These are phyloP conservation scores for Apodemus sylvaticus DNA, from an alignment of 2,113 vertebrate genomes.

Conservation along the genomic window DNA sequence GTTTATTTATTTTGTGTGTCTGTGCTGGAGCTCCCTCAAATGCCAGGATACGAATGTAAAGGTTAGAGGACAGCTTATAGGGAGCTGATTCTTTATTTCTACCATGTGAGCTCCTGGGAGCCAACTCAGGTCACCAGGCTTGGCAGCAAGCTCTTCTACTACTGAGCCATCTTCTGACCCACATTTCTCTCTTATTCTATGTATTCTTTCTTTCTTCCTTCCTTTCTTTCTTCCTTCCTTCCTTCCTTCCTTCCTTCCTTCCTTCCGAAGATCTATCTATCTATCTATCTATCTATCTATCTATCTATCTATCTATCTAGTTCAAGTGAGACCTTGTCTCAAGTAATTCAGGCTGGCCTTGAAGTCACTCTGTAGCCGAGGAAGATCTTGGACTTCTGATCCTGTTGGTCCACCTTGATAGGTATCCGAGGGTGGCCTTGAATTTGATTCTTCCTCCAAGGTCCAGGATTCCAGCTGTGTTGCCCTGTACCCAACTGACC, in stretches of 20 bases:
- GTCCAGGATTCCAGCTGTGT: neutral
- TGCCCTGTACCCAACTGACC: too few relatives aligned
- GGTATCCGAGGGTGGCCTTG: neutral
- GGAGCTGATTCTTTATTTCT: neutral
- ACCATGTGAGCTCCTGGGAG: neutral
- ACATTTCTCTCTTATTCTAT: neutral
- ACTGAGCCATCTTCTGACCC: neutral
- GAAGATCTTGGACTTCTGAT: neutral
- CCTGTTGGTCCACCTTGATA: neutral
- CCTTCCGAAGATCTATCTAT: neutral
- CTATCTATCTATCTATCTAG: neutral
- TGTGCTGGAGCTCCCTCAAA: neutral
- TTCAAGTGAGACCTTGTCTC: neutral
- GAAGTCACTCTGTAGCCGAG: neutral
- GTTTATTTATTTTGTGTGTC: neutral
- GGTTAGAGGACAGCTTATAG: too few relatives aligned
- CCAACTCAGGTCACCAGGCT: neutral
- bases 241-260: too few relatives aligned
- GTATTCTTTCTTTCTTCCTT: neutral
- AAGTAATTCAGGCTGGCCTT: neutral
- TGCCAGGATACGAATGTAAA: too few relatives aligned
- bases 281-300: neutral
- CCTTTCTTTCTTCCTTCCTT: too few relatives aligned
- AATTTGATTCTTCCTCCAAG: neutral
- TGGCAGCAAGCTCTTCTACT: neutral